Conservation (phyloP, 1,140 invertebrate genomes). For the Pogonognathellus flavescens region DNA sequence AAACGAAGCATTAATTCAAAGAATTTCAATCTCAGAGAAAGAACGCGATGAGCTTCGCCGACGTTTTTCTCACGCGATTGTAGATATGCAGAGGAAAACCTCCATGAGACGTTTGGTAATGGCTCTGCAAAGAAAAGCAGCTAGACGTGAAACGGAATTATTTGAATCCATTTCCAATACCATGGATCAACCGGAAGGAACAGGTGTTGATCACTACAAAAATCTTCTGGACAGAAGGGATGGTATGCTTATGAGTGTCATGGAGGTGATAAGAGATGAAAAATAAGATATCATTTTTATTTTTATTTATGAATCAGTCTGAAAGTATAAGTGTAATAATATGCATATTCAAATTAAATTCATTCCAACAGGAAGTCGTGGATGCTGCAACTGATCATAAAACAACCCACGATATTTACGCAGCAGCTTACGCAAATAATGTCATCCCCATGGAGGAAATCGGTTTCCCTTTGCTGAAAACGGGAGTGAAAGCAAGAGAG, state of each 20-base stretch:
- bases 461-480: constrained; percentile 43
- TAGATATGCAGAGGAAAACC: constrained; percentile 88
- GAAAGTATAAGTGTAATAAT: no score
- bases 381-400: constrained; percentile 36
- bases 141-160: constrained; percentile 22
- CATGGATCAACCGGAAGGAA: neutral
- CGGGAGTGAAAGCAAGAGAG: constrained; percentile 13
- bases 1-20: constrained; percentile 57
- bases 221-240: neutral
- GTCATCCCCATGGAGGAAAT: constrained; percentile 45
- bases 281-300: no score
- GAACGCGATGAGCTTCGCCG: constrained; percentile 85
- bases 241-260: neutral
- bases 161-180: constrained; percentile 17
- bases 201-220: constrained; percentile 4
- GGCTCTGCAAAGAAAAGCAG: constrained; percentile 37
- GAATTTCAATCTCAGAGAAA: constrained; percentile 73
- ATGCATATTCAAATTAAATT: no score
- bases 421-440: constrained; percentile 20
- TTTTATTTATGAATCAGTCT: no score
- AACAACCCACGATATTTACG: constrained; percentile 20
- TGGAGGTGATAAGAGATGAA: no score
- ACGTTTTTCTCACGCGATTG: constrained; percentile 83
- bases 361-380: neutral
- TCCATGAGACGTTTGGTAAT: constrained; percentile 72